These are phyloP conservation scores for Zootoca vivipara DNA, from an alignment of 2,113 vertebrate genomes.

Conservation along the genomic window DNA sequence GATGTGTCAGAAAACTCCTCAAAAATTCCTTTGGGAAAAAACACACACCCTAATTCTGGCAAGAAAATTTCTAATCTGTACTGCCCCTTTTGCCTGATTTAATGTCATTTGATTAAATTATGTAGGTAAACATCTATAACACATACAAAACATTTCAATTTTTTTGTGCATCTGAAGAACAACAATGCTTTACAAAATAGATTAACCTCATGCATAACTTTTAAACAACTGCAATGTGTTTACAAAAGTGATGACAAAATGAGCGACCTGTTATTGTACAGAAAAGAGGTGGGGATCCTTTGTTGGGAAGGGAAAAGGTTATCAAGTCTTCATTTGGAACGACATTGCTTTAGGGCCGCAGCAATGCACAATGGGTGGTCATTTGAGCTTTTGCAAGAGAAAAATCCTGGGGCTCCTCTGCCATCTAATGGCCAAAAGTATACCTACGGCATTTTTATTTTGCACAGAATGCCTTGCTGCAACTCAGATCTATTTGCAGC, in stretches of 20 bases:
- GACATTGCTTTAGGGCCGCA: neutral
- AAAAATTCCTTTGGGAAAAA: constrained; percentile 11
- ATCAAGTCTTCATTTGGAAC: neutral
- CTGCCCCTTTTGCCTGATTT: neutral
- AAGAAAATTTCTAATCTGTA: neutral
- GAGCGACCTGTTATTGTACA: neutral
- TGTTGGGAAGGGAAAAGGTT: neutral
- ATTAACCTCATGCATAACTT: neutral
- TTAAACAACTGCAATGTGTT: neutral
- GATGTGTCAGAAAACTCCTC: constrained; percentile 37
- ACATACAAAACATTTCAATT: neutral
- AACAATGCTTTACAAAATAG: neutral
- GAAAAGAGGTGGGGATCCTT: neutral
- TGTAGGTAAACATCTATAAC: neutral
- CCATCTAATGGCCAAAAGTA: constrained; percentile 15
- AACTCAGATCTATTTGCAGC: neutral
- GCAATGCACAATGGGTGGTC: neutral
- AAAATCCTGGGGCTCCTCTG: neutral
- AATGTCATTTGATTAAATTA: neutral
- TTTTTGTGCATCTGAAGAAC: neutral
- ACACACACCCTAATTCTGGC: neutral
- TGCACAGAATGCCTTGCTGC: neutral
- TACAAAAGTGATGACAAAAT: neutral
- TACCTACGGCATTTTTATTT: neutral
- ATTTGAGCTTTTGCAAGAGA: neutral